Evolutionary conservation across 2,888 invertebrate genomes (phyloP).

Genomic region (Nomada ruficornis): DNA sequence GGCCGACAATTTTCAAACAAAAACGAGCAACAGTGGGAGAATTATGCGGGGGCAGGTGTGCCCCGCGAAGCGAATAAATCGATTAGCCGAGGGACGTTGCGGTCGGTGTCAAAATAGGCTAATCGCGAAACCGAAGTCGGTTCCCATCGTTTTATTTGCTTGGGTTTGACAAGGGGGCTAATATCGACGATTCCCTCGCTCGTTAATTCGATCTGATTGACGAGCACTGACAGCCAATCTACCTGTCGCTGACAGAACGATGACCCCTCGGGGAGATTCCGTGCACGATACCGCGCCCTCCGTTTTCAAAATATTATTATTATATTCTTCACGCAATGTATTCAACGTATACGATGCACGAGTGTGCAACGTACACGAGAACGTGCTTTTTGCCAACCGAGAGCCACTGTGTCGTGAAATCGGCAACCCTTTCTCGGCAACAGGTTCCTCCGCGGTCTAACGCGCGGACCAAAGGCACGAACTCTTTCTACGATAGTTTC

Average conservation of each 20-base stretch:
- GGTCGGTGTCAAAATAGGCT: background rate
- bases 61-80: too few species aligned
- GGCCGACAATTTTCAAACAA: background rate
- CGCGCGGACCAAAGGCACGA: background rate
- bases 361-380: too few species aligned
- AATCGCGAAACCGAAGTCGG: background rate
- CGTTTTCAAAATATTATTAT: background rate
- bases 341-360: too few species aligned
- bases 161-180: background rate
- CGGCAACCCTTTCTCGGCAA: conserved; percentile 10
- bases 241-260: conserved; percentile 37
- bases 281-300: background rate
- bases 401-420: background rate
- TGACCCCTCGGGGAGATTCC: conserved; percentile 12
- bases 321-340: too few species aligned
- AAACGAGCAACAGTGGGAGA: too few species aligned
- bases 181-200: conserved; percentile 4
- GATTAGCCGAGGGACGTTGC: too few species aligned
- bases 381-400: too few species aligned
- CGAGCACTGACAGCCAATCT: conserved; percentile 18
- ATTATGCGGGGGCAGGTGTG: too few species aligned
- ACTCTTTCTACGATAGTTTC: background rate
- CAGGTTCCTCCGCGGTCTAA: conserved; percentile 18
- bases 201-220: conserved; percentile 12
- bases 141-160: conserved; percentile 16